These are phyloP conservation scores for Podarcis raffonei DNA, from an alignment of 2,113 vertebrate genomes.

Conservation along the genomic window DNA sequence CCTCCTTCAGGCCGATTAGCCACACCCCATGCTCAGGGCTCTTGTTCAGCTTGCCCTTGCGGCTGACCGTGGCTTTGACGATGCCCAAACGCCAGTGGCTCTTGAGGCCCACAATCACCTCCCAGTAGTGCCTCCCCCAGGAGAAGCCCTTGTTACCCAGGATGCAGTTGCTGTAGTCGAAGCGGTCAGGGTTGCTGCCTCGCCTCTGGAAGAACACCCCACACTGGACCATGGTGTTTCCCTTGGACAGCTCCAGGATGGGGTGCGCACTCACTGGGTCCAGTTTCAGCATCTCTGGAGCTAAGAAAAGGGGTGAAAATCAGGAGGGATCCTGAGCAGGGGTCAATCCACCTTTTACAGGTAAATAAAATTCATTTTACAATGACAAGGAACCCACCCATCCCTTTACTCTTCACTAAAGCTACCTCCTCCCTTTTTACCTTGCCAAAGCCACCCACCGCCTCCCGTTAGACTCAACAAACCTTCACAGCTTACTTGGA, in stretches of 20 bases:
- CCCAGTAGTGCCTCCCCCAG: slow-evolving; percentile 87
- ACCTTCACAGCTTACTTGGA: not conserved
- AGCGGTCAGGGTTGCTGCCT: slow-evolving; percentile 80
- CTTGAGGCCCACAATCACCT: slow-evolving; percentile 83
- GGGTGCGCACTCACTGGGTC: slow-evolving; percentile 84
- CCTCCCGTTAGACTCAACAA: too few species aligned
- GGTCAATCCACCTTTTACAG: too few species aligned
- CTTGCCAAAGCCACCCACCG: too few species aligned
- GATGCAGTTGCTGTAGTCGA: slow-evolving; percentile 83
- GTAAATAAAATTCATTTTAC: too few species aligned
- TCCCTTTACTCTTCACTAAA: too few species aligned
- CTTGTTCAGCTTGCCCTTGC: slow-evolving; percentile 83
- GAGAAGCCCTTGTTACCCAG: slow-evolving; percentile 83
- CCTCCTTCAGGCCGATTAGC: slow-evolving; percentile 85
- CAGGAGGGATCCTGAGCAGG: too few species aligned
- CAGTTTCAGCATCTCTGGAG: slow-evolving; percentile 79
- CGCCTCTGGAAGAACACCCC: slow-evolving; percentile 71
- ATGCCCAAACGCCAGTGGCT: slow-evolving; percentile 83
- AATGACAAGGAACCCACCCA: too few species aligned
- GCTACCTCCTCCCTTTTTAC: too few species aligned
- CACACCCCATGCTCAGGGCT: slow-evolving; percentile 81
- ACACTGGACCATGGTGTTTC: slow-evolving; percentile 77
- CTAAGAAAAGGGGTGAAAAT: slow-evolving; percentile 54
- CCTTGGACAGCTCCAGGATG: slow-evolving; percentile 79
- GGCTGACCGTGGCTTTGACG: slow-evolving; percentile 79